These are phyloP conservation scores for Neodiprion virginianus DNA, from an alignment of 1,140 invertebrate genomes.

Conservation along the genomic window DNA sequence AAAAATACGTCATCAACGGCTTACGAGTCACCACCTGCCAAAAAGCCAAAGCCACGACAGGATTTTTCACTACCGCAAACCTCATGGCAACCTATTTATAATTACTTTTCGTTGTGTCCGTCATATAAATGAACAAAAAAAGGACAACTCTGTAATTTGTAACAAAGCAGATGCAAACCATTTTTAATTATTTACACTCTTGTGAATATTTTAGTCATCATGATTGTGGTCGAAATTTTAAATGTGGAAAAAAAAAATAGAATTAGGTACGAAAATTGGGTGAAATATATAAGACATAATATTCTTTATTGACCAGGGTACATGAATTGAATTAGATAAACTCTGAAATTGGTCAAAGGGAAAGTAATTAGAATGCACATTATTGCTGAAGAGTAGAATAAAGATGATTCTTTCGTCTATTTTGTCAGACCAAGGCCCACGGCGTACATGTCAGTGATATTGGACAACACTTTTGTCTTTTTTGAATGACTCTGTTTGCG, in stretches of 20 bases:
- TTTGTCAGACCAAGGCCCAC: conserved; percentile 45
- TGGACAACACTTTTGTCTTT: conserved; percentile 36
- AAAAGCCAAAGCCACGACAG: background rate
- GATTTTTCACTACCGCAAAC: background rate
- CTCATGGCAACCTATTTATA: conserved; percentile 9
- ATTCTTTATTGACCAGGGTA: background rate
- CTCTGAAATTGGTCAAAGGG: background rate
- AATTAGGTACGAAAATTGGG: too few relatives aligned
- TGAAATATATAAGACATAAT: background rate
- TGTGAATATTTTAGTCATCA: too few relatives aligned
- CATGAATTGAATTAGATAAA: background rate
- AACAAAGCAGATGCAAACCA: background rate
- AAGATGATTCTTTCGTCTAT: conserved; percentile 11
- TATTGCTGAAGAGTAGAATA: background rate
- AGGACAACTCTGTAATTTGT: background rate
- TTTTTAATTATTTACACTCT: too few relatives aligned
- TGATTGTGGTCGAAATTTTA: too few relatives aligned
- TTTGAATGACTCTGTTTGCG: conserved; percentile 34
- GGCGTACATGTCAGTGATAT: conserved; percentile 50
- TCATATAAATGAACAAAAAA: background rate
- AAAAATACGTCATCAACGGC: background rate
- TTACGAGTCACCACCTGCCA: conserved; percentile 7
- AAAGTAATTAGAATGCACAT: background rate
- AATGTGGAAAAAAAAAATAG: too few relatives aligned
- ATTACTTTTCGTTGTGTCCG: background rate